Evolutionary conservation across 2,888 invertebrate species (phyloP).

Genomic region (Dynastes tityus): DNA sequence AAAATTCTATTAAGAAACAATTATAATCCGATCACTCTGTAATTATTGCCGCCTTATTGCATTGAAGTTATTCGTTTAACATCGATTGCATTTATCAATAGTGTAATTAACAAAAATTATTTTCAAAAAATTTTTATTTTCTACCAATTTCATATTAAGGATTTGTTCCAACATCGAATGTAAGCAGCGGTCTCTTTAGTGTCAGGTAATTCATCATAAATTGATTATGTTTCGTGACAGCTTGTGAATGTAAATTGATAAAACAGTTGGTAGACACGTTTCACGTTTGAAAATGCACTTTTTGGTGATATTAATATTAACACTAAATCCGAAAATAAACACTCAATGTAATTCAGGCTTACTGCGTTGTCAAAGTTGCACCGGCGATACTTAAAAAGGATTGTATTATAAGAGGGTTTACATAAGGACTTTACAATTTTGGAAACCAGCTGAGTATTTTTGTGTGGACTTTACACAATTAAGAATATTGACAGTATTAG

Average conservation of each 20-base stretch:
- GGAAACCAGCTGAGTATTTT: too few relatives aligned
- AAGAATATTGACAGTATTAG: too few relatives aligned
- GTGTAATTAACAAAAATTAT: neutral
- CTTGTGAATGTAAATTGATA: constrained; percentile 17
- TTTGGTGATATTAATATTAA: too few relatives aligned
- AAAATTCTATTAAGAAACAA: constrained; percentile 8
- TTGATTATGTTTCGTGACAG: neutral
- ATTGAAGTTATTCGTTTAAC: neutral
- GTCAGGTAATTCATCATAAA: constrained; percentile 10
- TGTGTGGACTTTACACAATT: too few relatives aligned
- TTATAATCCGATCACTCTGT: neutral
- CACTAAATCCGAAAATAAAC: too few relatives aligned
- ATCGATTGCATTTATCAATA: neutral
- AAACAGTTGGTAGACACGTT: neutral
- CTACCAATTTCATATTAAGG: neutral
- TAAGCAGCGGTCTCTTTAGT: constrained; percentile 4
- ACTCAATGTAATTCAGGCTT: too few relatives aligned
- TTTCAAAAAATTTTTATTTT: neutral
- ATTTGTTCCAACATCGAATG: neutral
- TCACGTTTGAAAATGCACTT: neutral
- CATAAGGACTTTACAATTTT: too few relatives aligned
- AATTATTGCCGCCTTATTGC: neutral
- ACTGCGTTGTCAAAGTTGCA: too few relatives aligned
- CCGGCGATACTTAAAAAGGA: too few relatives aligned
- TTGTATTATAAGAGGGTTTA: too few relatives aligned